Base-by-base conservation (phyloP, 2,888 invertebrate genomes). In the Opisthograptis luteolata region DNA sequence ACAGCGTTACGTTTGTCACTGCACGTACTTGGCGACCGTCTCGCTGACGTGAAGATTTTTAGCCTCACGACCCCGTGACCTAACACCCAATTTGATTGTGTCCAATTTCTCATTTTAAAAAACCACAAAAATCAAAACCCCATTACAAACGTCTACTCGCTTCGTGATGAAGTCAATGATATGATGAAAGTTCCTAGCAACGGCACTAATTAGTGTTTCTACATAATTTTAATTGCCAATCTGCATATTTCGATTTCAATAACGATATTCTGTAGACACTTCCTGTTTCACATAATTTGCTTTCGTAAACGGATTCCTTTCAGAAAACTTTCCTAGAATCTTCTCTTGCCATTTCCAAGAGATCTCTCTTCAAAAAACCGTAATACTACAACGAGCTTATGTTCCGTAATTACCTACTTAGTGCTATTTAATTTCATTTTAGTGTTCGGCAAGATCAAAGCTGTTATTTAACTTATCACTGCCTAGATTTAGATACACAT, bases 171-270 rank as follows among this genome's bases (percentile, higher is more conserved):
- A 4, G 14, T 24, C 37, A 19, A 6, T n/a, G 17, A 30, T n/a
- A 25, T 32, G 13, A 49, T 27, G 49, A 39, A 43, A 43, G 43
- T 43, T 32, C 2, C 12, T 34, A 32, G 37, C 32, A n/a, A 49
- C 19, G 25, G n/a, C 5, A 13, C 48, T 36, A 40, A 42, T 48
- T 14, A 37, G 7, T 37, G 19, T 43, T 41, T 30, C 39, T 47
- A 22, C 30, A 44, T 43, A 3, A 25, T 48, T 37, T 43, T 55
- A 48, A 50, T 43, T 48, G 45, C 40, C 37, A 22, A 50, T 55
- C 32, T 50, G 45, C 52, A 57, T 42, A 31, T 49, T 55, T 60
- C 40, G 45, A 50, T 57, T 57, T 55, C 50, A 48, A 46, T 51
- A 45, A 31, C 36, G 34, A 46, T 52, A 31, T 17, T 43, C 41